Conservation (phyloP, 35 echinoderm and acorn worm species). For the Strongylocentrotus purpuratus region DNA sequence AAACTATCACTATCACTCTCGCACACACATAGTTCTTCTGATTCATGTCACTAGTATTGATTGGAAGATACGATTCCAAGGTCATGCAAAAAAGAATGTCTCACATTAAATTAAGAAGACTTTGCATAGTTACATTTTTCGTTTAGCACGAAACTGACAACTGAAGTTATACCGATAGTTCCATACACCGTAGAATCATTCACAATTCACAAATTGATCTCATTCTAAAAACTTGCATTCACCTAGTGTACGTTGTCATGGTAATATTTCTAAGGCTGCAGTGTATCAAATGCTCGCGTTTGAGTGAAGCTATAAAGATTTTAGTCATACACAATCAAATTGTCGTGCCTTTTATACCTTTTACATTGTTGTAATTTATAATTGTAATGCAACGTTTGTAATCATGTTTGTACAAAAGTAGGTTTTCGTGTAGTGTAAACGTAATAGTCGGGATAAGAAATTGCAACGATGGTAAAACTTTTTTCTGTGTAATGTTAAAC, state of each 20-base stretch:
- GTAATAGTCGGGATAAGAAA: not conserved
- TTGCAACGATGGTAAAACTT: too few species aligned
- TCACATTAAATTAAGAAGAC: not conserved
- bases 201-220: not conserved
- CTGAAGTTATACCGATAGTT: not conserved
- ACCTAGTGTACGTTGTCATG: not conserved
- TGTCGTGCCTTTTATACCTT: not conserved
- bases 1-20: too few species aligned
- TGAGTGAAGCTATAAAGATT: not conserved
- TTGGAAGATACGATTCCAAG: not conserved
- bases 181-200: not conserved
- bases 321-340: not conserved
- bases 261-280: not conserved
- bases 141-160: not conserved
- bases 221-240: not conserved
- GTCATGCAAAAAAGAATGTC: not conserved
- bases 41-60: too few species aligned
- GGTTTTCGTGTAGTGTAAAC: not conserved
- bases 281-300: not conserved
- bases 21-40: too few species aligned
- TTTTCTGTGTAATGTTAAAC: too few species aligned
- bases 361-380: constrained; percentile 2
- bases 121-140: not conserved
- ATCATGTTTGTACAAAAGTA: not conserved
- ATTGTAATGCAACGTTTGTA: not conserved